These are phyloP conservation scores for Pseudorhombus dupliciocellatus DNA, from an alignment of 2,113 vertebrate species.

Conservation along the genomic window DNA sequence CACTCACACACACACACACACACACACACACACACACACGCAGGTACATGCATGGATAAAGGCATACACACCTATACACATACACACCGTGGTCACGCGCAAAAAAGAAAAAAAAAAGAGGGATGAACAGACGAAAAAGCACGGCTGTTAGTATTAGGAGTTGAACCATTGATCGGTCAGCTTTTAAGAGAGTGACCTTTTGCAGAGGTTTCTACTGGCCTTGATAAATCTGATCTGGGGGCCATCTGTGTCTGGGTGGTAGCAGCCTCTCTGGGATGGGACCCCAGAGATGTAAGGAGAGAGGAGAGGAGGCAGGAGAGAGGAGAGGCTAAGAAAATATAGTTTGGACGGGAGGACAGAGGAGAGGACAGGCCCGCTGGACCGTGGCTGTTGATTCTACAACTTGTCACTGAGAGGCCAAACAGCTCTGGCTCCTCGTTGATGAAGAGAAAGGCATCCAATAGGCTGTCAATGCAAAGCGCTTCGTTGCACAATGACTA, in stretches of 20 bases:
- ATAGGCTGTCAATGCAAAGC: conserved; percentile 90
- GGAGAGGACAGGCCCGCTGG: conserved; percentile 43
- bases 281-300: conserved; percentile 80
- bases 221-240: conserved; percentile 94
- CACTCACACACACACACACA: conserved; percentile 21
- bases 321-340: conserved; percentile 2
- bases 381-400: conserved; percentile 23
- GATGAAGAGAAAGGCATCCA: conserved; percentile 87
- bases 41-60: conserved; percentile 41
- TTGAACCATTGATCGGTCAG: conserved; percentile 84
- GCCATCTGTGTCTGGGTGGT: conserved; percentile 85
- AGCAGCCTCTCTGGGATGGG: conserved; percentile 83
- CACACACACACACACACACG: conserved; percentile 25
- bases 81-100: conserved; percentile 44
- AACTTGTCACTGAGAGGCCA: conserved; percentile 39
- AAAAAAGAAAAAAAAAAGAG: conserved; percentile 28
- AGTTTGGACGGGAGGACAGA: conserved; percentile 41
- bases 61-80: conserved; percentile 48
- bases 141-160: conserved; percentile 76
- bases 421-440: conserved; percentile 38
- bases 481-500: conserved; percentile 93
- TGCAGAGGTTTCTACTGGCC: conserved; percentile 87
- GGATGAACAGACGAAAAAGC: conserved; percentile 41
- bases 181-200: conserved; percentile 92
- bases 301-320: conserved; percentile 15